Conservation (phyloP, 2,797 vertebrate species). For the Spinus pinus region DNA sequence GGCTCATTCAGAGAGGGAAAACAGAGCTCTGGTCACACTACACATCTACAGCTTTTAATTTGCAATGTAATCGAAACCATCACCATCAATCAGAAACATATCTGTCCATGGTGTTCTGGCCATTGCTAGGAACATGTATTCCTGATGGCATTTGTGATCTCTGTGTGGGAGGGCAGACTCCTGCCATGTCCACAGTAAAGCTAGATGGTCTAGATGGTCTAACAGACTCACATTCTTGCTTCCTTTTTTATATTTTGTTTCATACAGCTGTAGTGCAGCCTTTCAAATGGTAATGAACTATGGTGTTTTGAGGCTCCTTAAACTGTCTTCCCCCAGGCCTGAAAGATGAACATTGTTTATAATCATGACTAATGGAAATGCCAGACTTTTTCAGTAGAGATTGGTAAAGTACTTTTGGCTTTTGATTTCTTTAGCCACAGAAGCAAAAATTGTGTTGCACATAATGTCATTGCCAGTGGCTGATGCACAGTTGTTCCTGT, state of each 20-base stretch:
- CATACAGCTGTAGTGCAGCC: neutral
- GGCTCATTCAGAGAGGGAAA: neutral
- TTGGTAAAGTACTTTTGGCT: neutral
- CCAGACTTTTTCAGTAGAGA: neutral
- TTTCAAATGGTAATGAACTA: neutral
- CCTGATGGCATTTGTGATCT: neutral
- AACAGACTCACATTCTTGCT: neutral
- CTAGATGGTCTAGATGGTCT: neutral
- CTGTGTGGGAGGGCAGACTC: neutral
- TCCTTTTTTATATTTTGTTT: neutral
- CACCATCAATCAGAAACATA: neutral
- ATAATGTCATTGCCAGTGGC: neutral
- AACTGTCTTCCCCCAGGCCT: neutral
- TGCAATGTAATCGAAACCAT: neutral
- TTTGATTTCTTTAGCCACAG: neutral
- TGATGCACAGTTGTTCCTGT: neutral
- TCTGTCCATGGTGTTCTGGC: neutral
- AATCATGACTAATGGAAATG: neutral
- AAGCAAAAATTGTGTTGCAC: neutral
- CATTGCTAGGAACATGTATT: neutral
- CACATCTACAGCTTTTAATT: neutral
- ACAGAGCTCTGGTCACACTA: neutral
- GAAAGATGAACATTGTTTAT: neutral
- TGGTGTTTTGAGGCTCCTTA: neutral
- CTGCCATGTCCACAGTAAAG: neutral